Conservation (phyloP, 2,888 invertebrate species). For the Gryllus longicercus region DNA sequence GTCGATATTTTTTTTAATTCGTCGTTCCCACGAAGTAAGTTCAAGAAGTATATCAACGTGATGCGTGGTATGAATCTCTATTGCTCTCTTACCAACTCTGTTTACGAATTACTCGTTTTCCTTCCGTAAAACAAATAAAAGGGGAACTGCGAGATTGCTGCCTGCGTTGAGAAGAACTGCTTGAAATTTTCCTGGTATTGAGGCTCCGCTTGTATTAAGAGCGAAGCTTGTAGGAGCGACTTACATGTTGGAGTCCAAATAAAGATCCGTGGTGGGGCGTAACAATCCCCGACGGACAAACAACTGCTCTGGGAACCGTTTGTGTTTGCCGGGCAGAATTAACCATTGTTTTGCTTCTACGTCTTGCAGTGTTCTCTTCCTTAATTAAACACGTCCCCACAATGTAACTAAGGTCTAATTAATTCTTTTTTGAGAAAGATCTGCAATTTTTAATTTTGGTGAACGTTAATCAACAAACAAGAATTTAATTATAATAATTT, state of each 20-base stretch:
- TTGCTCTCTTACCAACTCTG: too few species aligned
- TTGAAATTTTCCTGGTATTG: too few species aligned
- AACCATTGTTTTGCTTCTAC: constrained; percentile 9
- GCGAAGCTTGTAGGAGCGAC: too few species aligned
- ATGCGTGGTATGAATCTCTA: too few species aligned
- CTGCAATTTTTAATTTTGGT: not conserved
- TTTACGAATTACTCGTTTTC: too few species aligned
- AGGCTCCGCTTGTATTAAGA: too few species aligned
- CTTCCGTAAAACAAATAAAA: too few species aligned
- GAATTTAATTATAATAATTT: constrained; percentile 3
- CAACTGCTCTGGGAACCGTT: not conserved
- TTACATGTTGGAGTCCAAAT: not conserved
- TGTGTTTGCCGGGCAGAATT: not conserved
- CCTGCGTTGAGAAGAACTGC: too few species aligned
- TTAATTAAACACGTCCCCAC: constrained; percentile 17
- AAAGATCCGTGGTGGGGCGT: not conserved
- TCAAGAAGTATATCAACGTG: too few species aligned
- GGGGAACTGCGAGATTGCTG: too few species aligned
- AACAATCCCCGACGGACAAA: not conserved
- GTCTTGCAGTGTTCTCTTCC: constrained; percentile 17
- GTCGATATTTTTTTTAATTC: too few species aligned
- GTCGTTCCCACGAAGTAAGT: too few species aligned
- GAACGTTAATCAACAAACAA: constrained; percentile 8
- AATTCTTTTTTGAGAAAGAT: constrained; percentile 4
- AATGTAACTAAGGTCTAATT: not conserved